These are phyloP conservation scores for Eumacrocentrus americanus DNA, from an alignment of 2,888 invertebrate species.

Conservation along the genomic window DNA sequence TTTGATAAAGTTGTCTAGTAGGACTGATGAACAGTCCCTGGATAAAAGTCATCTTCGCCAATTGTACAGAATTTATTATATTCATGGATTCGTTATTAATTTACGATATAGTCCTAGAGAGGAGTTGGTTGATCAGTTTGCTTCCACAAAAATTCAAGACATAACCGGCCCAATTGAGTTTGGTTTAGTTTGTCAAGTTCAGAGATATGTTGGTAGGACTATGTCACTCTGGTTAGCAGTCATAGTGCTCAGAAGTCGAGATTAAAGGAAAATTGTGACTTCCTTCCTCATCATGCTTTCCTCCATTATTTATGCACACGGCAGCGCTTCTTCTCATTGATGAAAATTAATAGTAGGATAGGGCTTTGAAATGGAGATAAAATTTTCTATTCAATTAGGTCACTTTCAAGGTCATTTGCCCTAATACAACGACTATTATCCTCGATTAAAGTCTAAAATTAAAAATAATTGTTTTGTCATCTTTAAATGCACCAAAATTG, in stretches of 20 bases:
- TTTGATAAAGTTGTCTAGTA: constrained; percentile 42
- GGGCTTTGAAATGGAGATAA: too few relatives aligned
- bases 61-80: constrained; percentile 54
- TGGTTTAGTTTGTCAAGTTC: constrained; percentile 51
- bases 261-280: constrained; percentile 35
- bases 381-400: constrained; percentile 14
- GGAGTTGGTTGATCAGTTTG: constrained; percentile 49
- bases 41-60: constrained; percentile 54
- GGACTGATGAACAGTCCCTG: constrained; percentile 40
- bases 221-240: constrained; percentile 55
- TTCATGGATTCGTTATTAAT: constrained; percentile 55
- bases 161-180: constrained; percentile 56
- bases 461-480: too few relatives aligned
- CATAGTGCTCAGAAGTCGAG: constrained; percentile 49
- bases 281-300: too few relatives aligned
- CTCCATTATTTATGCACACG: too few relatives aligned
- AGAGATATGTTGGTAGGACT: constrained; percentile 51
- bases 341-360: too few relatives aligned
- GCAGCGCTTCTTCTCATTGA: too few relatives aligned
- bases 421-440: too few relatives aligned
- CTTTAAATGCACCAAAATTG: too few relatives aligned
- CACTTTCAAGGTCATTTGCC: too few relatives aligned
- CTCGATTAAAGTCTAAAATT: too few relatives aligned
- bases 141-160: constrained; percentile 52
- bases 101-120: constrained; percentile 45